A percentile compares a stretch with the other conserved stretches of the same genome.
phyloP scores from a whole-genome alignment of 2,113 vertebrate species.

The Mormyrus iriodes region DNA sequence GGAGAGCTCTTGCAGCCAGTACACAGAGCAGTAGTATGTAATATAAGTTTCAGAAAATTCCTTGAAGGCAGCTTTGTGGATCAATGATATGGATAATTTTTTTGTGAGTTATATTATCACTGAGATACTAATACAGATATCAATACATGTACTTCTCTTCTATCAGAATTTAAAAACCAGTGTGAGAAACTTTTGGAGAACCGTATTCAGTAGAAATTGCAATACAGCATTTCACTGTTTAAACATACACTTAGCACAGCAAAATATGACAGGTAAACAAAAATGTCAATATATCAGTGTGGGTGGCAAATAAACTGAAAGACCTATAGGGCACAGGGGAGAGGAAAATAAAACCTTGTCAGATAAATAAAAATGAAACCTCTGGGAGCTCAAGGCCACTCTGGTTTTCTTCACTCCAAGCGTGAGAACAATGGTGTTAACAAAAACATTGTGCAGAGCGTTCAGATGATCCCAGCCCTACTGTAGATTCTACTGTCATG shows the following conservation, averaged over 20 bases:
- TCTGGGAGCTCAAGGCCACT: not conserved
- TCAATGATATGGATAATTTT: not conserved
- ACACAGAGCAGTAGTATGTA: too few species aligned
- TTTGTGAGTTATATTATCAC: too few species aligned
- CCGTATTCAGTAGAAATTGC: not conserved
- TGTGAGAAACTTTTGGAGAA: not conserved
- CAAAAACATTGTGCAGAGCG: not conserved
- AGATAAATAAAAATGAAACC: not conserved
- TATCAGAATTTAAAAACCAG: not conserved
- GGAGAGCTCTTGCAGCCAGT: not conserved
- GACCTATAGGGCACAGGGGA: not conserved
- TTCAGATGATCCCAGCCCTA: not conserved
- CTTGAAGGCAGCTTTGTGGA: not conserved
- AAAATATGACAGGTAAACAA: not conserved
- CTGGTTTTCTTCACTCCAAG: not conserved
- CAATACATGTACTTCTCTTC: too few species aligned
- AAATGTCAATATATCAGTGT: not conserved
- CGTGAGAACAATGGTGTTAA: not conserved
- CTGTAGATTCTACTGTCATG: not conserved
- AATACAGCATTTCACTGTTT: not conserved
- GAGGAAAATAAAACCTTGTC: not conserved
- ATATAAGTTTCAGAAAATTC: not conserved
- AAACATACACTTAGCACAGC: not conserved
- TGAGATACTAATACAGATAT: too few species aligned
- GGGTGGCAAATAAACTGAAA: not conserved